Evolutionary conservation across 2,888 invertebrate genomes (phyloP).

Genomic region (Conchocele bisecta): DNA sequence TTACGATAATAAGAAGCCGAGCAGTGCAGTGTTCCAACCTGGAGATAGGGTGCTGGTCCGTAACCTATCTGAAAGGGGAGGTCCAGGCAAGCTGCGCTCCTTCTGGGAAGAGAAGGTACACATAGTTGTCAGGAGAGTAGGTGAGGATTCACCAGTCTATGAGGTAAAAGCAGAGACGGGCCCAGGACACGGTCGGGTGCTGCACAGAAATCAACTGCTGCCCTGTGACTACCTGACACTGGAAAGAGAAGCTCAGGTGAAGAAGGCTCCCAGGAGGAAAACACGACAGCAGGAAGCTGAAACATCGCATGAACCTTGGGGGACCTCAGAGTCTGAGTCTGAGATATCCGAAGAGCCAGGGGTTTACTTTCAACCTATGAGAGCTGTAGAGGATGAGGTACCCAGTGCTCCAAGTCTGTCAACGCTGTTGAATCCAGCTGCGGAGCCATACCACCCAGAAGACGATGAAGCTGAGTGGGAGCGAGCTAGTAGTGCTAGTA

Average conservation of each 20-base stretch:
- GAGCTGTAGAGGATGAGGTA: too few species aligned
- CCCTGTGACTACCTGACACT: background rate
- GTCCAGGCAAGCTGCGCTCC: constrained; percentile 30
- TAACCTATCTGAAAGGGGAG: constrained; percentile 25
- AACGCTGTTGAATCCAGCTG: too few species aligned
- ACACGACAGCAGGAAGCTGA: too few species aligned
- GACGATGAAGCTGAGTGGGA: too few species aligned
- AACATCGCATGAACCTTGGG: too few species aligned
- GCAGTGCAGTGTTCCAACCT: background rate
- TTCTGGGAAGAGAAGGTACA: constrained; percentile 37
- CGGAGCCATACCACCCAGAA: too few species aligned
- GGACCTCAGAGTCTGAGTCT: too few species aligned
- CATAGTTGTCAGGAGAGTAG: constrained; percentile 17
- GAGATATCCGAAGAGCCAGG: too few species aligned
- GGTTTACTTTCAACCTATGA: too few species aligned
- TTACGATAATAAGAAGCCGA: background rate
- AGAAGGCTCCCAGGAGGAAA: too few species aligned
- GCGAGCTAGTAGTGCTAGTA: too few species aligned
- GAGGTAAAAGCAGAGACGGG: constrained; percentile 10
- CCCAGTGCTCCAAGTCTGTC: too few species aligned
- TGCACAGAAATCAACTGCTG: background rate
- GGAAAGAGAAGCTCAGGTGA: background rate
- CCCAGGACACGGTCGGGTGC: background rate
- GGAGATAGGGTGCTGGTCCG: constrained; percentile 34
- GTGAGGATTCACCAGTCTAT: constrained; percentile 30